These are phyloP conservation scores for Turritopsis dohrnii DNA, from an alignment of 30 jellyfish, hydroid and myxozoan genomes.

Conservation along the genomic window DNA sequence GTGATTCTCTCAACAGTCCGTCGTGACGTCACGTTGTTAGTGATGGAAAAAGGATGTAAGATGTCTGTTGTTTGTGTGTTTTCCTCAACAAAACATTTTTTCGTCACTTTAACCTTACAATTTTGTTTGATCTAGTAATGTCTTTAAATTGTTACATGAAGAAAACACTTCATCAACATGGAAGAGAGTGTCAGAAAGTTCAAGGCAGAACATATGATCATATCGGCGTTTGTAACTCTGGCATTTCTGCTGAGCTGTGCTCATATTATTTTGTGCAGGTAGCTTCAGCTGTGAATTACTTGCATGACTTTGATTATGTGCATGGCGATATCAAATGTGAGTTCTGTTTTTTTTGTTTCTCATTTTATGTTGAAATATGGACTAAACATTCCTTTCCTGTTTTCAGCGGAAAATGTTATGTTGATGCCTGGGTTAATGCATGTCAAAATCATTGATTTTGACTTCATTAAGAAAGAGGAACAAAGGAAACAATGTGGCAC, in stretches of 20 bases:
- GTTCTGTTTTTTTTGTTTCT: not conserved
- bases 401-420: not conserved
- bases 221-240: not conserved
- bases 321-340: not conserved
- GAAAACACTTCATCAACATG: not conserved
- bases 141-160: not conserved
- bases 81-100: not conserved
- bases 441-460: not conserved
- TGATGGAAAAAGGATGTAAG: not conserved
- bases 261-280: not conserved
- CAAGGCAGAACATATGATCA: not conserved
- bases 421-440: not conserved
- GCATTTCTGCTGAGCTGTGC: not conserved
- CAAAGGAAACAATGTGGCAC: not conserved
- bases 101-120: not conserved
- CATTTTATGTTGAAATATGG: not conserved
- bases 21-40: not conserved
- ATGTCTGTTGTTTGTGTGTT: not conserved
- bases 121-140: not conserved
- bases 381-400: not conserved
- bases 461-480: not conserved
- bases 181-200: not conserved
- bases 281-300: not conserved
- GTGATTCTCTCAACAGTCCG: not conserved
- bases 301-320: not conserved